Percentiles rank a stretch among this genome's conserved stretches.
phyloP scores from a whole-genome alignment of 64 coral and sea anemone species.

The Montipora cactus region DNA sequence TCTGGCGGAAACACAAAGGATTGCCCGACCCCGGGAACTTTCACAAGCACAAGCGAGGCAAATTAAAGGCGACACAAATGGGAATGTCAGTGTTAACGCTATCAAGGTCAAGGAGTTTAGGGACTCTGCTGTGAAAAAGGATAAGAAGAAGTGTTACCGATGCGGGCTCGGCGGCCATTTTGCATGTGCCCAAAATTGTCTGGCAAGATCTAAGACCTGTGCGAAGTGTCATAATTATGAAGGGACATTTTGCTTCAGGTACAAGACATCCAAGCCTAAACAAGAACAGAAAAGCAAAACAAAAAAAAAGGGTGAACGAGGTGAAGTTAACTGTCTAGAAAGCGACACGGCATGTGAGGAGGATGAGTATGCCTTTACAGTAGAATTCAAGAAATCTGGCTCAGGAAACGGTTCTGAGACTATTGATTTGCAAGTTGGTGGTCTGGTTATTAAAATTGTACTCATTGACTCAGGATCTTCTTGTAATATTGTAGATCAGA shows the following conservation, averaged over 20 bases:
- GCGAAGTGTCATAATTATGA: constrained; percentile 2
- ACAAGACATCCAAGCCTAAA: neutral
- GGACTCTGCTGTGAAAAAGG: neutral
- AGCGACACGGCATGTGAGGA: neutral
- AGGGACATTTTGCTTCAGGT: constrained; percentile 35
- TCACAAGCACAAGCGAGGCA: neutral
- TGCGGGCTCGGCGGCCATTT: constrained; percentile 14
- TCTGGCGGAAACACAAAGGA: neutral
- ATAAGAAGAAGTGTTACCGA: constrained; percentile 17
- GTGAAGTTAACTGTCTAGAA: constrained; percentile 11
- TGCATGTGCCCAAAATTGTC: constrained; percentile 10
- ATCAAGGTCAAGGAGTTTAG: neutral
- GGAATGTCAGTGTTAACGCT: constrained; percentile 3
- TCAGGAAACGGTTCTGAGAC: neutral
- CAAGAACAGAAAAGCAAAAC: neutral
- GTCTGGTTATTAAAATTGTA: constrained; percentile 35
- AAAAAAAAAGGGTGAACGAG: neutral
- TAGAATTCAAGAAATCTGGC: neutral
- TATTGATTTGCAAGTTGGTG: constrained; percentile 8
- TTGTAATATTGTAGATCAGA: constrained; percentile 62
- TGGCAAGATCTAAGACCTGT: constrained; percentile 28
- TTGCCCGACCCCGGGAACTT: neutral
- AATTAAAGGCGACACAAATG: neutral
- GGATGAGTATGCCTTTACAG: constrained; percentile 60
- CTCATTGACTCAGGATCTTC: constrained; percentile 74